Percentiles rank a stretch among this genome's conserved stretches.
phyloP scores from a whole-genome alignment of 2,113 vertebrate genomes.

The Damaliscus lunatus region DNA sequence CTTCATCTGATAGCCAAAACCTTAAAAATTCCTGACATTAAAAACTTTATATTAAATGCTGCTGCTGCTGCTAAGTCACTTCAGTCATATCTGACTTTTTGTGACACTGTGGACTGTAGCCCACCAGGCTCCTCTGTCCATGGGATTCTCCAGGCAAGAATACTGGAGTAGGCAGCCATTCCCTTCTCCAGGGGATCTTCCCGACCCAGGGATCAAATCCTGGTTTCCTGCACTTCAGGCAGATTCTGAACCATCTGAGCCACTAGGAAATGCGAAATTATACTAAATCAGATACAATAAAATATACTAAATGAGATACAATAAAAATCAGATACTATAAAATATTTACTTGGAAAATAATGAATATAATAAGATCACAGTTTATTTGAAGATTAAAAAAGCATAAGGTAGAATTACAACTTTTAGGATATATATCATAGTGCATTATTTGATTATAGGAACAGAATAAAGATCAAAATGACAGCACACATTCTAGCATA shows the following conservation, averaged over 20 bases:
- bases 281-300: neutral
- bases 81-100: neutral
- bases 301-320: neutral
- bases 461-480: neutral
- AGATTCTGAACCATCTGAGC: neutral
- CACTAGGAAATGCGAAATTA: neutral
- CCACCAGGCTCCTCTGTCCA: neutral
- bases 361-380: neutral
- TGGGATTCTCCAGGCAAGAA: neutral
- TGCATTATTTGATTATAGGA: neutral
- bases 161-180: neutral
- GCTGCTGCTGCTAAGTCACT: neutral
- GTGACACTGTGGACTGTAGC: neutral
- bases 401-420: neutral
- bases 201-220: neutral
- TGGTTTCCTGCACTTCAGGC: neutral
- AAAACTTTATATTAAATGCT: neutral
- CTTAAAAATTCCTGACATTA: neutral
- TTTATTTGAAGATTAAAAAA: neutral
- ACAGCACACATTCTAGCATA: neutral
- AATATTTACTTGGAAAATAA: neutral
- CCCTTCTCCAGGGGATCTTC: neutral
- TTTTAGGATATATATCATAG: neutral
- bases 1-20: neutral
- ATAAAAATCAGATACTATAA: neutral